A percentile compares a stretch with the other conserved stretches of the same genome.
phyloP scores from a whole-genome alignment of 2,113 vertebrate genomes.

The Dasypus novemcinctus region DNA sequence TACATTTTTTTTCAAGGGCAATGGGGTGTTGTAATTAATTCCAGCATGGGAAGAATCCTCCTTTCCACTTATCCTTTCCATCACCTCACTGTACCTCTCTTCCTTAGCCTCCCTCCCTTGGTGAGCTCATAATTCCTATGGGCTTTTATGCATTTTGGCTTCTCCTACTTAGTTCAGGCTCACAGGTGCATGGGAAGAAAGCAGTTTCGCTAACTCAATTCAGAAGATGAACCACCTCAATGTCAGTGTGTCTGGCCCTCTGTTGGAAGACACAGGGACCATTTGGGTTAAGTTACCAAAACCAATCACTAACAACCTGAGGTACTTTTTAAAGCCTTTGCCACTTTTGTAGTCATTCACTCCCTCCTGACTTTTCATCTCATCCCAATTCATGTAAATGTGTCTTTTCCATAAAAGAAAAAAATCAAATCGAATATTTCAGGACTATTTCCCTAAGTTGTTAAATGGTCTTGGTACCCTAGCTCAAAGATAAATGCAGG shows the following conservation, averaged over 20 bases:
- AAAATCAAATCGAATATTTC: constrained; percentile 1
- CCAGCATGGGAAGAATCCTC: background rate
- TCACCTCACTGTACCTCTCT: background rate
- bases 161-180: background rate
- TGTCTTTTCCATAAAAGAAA: background rate
- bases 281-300: background rate
- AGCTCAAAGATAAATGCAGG: background rate
- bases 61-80: background rate
- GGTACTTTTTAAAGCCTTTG: constrained; percentile 15
- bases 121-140: background rate
- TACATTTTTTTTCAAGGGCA: constrained; percentile 34
- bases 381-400: background rate
- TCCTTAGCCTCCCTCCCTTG: background rate
- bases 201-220: background rate
- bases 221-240: background rate
- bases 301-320: background rate
- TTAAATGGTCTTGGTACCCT: background rate
- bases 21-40: background rate
- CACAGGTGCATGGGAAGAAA: background rate
- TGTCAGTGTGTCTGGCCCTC: background rate
- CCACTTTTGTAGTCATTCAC: background rate
- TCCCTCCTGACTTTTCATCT: background rate
- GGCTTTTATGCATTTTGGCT: background rate
- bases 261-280: background rate
- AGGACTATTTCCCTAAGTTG: constrained; percentile 1